Base-by-base conservation (phyloP, 1,140 invertebrate genomes). In the Chlorops oryzae region DNA sequence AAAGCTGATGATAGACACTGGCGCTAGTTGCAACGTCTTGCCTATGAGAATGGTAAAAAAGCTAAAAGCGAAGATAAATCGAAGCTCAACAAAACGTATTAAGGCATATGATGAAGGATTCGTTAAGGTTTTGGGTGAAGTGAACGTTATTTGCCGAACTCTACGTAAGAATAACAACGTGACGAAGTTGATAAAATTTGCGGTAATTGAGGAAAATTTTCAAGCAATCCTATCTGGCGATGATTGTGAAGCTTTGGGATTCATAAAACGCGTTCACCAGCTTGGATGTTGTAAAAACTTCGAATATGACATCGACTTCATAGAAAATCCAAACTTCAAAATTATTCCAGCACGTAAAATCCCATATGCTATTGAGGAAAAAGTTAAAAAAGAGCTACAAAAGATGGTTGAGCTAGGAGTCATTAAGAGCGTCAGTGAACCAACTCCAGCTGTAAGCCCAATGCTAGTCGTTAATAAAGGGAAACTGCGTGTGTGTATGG, bases 401-500 rank as follows among this genome's bases (percentile, higher is more conserved):
- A 38, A 51, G 35, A 65, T 72, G 58, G 58, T 55, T 35, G 57
- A 57, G 41, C n/a, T 42, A 13, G 51, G 44, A 15, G 47, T 70
- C 7, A 59, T 61, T 20, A 34, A 42, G 27, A 59, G 56, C 35
- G 55, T 65, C 10, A 57, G 45, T 15, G 53, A 66, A 41, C 63
- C 67, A 7, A 72, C 69, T 5, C 61, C 70, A 12, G 73, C 61
- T 59, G 61, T 68, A 0, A 63, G 67, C 50, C 35, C 57, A 0
- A 48, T 67, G 18, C 59, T 73, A 6, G 47, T 72, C 9, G 61
- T 64, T 9, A 51, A 54, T 42, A 73, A 74, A 58, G 43, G 48
- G 57, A 18, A 20, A 72, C n/a, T n/a, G 5, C 47, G 72, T 50
- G 54, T 75, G 24, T 74, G 69, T 52, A 34, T 75, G 3, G 72